Percentiles rank a stretch among this genome's conserved stretches.
Evolutionary conservation across 2,888 invertebrate genomes (phyloP).

Genomic region (Cartodere bifasciata): DNA sequence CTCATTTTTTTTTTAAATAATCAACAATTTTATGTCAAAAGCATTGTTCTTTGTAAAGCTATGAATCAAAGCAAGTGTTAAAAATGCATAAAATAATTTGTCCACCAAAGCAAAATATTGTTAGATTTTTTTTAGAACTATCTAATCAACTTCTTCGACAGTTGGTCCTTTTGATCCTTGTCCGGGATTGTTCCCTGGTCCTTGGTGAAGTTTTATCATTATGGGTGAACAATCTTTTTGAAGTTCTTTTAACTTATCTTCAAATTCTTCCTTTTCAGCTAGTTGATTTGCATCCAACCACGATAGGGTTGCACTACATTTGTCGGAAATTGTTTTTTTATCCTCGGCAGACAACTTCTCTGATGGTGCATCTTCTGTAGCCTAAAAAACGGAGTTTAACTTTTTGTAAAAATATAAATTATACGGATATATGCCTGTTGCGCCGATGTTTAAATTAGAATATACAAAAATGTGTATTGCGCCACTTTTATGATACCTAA

Average conservation of each 20-base stretch:
- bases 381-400: constrained; percentile 32
- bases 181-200: constrained; percentile 29
- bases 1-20: too few relatives aligned
- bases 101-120: constrained; percentile 1
- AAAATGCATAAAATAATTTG: too few relatives aligned
- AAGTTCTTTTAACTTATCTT: constrained; percentile 61
- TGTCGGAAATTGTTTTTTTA: constrained; percentile 51
- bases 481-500: too few relatives aligned
- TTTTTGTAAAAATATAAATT: too few relatives aligned
- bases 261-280: constrained; percentile 67
- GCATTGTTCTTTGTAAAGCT: too few relatives aligned
- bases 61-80: too few relatives aligned
- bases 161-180: constrained; percentile 37
- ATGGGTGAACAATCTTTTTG: constrained; percentile 65
- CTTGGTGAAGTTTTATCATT: constrained; percentile 72
- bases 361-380: constrained; percentile 47
- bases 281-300: constrained; percentile 74
- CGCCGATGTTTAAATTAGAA: too few relatives aligned
- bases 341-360: constrained; percentile 60
- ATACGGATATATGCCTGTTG: too few relatives aligned
- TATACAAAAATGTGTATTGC: too few relatives aligned
- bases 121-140: too few relatives aligned
- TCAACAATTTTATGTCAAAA: too few relatives aligned
- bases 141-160: constrained; percentile 59
- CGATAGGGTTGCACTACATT: constrained; percentile 55